These are phyloP conservation scores for Tetragnatha versicolor DNA, from an alignment of 1,140 invertebrate genomes.

Conservation along the genomic window DNA sequence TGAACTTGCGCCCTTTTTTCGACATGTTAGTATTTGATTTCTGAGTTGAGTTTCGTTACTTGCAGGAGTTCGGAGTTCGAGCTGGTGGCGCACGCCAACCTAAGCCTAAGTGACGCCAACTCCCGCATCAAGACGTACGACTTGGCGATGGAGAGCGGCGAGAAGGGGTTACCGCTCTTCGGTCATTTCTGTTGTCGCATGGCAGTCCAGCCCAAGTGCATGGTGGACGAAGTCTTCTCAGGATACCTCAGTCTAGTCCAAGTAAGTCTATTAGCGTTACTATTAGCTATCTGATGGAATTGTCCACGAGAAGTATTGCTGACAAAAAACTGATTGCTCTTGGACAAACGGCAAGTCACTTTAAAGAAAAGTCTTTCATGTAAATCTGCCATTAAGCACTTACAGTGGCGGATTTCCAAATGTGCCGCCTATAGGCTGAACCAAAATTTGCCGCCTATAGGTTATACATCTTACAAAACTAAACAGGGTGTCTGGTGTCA, in stretches of 20 bases:
- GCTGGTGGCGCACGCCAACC: slow-evolving; percentile 71
- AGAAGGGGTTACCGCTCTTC: slow-evolving; percentile 73
- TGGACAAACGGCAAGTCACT: no score
- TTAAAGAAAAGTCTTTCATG: no score
- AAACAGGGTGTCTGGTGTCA: no score
- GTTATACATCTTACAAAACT: no score
- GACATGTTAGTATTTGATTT: no score
- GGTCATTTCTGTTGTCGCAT: slow-evolving; percentile 78
- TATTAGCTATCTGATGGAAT: not conserved
- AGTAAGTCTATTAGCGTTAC: slow-evolving; percentile 56
- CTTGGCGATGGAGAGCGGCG: slow-evolving; percentile 61
- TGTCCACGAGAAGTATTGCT: not conserved
- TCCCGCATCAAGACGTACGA: slow-evolving; percentile 68
- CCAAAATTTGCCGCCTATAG: no score
- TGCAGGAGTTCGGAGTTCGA: slow-evolving; percentile 68
- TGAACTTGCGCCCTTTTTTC: no score
- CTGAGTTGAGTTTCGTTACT: no score
- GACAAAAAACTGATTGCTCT: no score
- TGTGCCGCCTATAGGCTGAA: no score
- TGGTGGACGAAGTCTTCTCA: slow-evolving; percentile 68
- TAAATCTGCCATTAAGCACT: no score
- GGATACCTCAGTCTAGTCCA: slow-evolving; percentile 68
- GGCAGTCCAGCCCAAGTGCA: slow-evolving; percentile 73
- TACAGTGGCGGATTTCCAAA: no score
- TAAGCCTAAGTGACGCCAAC: slow-evolving; percentile 71